phyloP scores from a whole-genome alignment of 1,140 invertebrate genomes.

The Megalopta genalis region DNA sequence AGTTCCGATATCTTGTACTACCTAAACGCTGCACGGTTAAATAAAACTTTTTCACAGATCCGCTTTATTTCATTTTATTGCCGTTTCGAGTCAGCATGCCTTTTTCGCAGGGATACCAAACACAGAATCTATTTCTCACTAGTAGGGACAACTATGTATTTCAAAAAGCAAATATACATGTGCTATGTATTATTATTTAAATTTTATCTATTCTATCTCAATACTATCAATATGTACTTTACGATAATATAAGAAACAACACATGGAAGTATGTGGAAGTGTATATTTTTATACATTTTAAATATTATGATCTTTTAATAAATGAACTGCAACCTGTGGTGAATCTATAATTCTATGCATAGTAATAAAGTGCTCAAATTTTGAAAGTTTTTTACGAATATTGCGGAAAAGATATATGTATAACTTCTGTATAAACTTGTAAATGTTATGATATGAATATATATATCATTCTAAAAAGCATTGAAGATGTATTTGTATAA shows the following conservation, averaged over 20 bases:
- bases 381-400: no score
- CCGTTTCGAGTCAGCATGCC: slow-evolving; percentile 60
- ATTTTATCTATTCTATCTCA: not conserved
- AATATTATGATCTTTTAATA: not conserved
- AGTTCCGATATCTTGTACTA: slow-evolving; percentile 47
- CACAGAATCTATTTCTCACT: slow-evolving; percentile 24
- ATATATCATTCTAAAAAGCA: no score
- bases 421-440: no score
- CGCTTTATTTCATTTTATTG: slow-evolving; percentile 61
- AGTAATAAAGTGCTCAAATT: no score
- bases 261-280: not conserved
- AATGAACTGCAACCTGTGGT: no score
- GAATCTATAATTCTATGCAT: no score
- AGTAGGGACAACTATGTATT: not conserved
- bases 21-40: slow-evolving; percentile 48
- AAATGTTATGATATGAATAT: no score
- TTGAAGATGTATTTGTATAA: no score
- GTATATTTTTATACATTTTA: not conserved
- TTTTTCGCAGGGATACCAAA: slow-evolving; percentile 49
- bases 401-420: no score
- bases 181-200: not conserved
- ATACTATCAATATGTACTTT: not conserved
- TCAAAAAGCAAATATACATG: not conserved
- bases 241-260: not conserved
- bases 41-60: slow-evolving; percentile 36